Evolutionary conservation across 1,140 invertebrate genomes (phyloP).

Genomic region (Belonocnema kinseyi): DNA sequence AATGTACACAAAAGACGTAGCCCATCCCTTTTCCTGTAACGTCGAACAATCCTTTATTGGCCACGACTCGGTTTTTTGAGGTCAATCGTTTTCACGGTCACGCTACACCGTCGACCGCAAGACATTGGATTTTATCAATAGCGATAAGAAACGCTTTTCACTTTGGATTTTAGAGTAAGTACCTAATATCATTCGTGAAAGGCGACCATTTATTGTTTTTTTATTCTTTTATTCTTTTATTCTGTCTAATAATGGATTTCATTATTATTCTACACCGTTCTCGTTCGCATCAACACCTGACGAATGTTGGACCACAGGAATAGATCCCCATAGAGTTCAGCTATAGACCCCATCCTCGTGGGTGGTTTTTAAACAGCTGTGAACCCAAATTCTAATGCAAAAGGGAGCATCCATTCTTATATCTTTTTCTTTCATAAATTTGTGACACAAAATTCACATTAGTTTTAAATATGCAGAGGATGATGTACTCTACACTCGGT

Average conservation of each 20-base stretch:
- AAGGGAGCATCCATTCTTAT: slow-evolving; percentile 12
- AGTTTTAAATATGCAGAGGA: no score
- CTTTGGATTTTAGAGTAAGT: neutral
- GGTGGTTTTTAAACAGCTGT: slow-evolving; percentile 22
- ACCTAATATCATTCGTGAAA: neutral
- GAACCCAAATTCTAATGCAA: slow-evolving; percentile 28
- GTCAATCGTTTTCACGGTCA: slow-evolving; percentile 24
- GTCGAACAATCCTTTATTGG: neutral
- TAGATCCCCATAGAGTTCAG: slow-evolving; percentile 12
- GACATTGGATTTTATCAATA: neutral
- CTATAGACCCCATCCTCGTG: slow-evolving; percentile 1
- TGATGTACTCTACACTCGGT: neutral
- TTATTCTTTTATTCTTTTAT: neutral
- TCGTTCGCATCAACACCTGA: slow-evolving; percentile 23
- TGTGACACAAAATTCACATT: neutral
- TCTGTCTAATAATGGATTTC: neutral
- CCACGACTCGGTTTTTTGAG: neutral
- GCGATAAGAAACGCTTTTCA: neutral
- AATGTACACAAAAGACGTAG: slow-evolving; percentile 3
- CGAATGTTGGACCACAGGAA: slow-evolving; percentile 22
- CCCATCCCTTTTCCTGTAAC: slow-evolving; percentile 29
- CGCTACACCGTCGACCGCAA: neutral
- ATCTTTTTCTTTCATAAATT: slow-evolving; percentile 15
- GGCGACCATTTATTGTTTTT: neutral
- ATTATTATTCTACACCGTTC: slow-evolving; percentile 1